Base-by-base conservation (phyloP, 2,113 vertebrate species). In the Calidris pugnax region DNA sequence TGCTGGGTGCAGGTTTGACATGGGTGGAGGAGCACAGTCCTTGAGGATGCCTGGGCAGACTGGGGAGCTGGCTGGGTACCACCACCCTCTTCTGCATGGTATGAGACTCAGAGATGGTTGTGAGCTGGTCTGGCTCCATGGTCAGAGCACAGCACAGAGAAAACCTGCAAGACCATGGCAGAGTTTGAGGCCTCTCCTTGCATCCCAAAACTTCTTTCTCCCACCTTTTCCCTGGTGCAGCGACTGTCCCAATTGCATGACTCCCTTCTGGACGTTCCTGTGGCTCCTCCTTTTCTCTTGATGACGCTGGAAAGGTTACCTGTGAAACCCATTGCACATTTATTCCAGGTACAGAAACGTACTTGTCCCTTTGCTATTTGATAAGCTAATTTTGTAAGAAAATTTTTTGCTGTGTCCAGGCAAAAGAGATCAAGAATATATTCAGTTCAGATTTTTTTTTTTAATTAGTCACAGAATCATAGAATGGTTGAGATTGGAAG, bases 391-490 rank as follows among this genome's bases (percentile, higher is more conserved):
- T 84, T 84, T 55, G 28, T 69, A 28, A 68, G 39, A n/a, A 55
- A 73, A 39, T 53, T 63, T 23, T 80, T 77, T 60, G 43, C 59
- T 80, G 32, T 59, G 32, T 26, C 55, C 53, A 50, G 39, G 41
- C 32, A 32, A 85, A 43, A 71, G 12, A 47, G 55, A 10, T 33
- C 15, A 41, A 35, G 27, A 41, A 13, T n/a, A 41, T 19, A 27
- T 30, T 86, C 24, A 12, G 27, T 48, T 85, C 69, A 37, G 37
- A 26, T 26, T 45, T 50, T 22, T 14, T 30, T 32, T 45, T 63
- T 35, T 41, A 68, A 22, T 27, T n/a, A 35, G 6, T 53, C 51
- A 7, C 0, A n/a, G 28, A 77, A 56, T 41, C 11, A 57, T 0
- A n/a, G 28, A 77, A 76, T 3, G 21, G 32, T 28, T 72, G 53